These are phyloP conservation scores for Numida meleagris DNA, from an alignment of 2,113 vertebrate species.

Conservation along the genomic window DNA sequence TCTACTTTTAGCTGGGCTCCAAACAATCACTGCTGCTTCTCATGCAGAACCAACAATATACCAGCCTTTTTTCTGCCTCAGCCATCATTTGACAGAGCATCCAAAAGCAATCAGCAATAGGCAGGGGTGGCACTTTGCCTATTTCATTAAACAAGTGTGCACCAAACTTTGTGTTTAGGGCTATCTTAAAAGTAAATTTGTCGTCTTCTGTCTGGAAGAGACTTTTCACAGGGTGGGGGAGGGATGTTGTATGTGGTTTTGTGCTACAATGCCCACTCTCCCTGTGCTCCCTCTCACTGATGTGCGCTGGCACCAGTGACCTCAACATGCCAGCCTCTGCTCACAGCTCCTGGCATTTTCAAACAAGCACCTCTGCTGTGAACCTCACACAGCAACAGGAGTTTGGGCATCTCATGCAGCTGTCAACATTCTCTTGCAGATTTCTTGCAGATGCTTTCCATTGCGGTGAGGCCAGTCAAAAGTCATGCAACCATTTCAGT, in stretches of 20 bases:
- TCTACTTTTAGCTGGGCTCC: neutral
- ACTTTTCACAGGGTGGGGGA: neutral
- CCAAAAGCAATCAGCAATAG: neutral
- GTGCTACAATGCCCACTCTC: neutral
- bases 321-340: neutral
- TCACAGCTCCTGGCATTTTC: neutral
- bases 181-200: neutral
- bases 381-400: neutral
- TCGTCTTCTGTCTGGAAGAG: neutral
- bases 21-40: constrained; percentile 30
- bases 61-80: neutral
- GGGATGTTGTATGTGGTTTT: neutral
- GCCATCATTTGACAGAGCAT: neutral
- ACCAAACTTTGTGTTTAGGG: neutral
- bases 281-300: neutral
- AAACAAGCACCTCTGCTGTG: neutral
- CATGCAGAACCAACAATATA: constrained; percentile 7
- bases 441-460: neutral
- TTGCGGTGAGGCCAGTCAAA: neutral
- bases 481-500: neutral
- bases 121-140: neutral
- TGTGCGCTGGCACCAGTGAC: neutral
- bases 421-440: too few species aligned
- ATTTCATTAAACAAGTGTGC: neutral
- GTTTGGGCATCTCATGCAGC: neutral